Base-by-base conservation (phyloP, 2,888 invertebrate species). In the Minunthozetes semirufus region DNA sequence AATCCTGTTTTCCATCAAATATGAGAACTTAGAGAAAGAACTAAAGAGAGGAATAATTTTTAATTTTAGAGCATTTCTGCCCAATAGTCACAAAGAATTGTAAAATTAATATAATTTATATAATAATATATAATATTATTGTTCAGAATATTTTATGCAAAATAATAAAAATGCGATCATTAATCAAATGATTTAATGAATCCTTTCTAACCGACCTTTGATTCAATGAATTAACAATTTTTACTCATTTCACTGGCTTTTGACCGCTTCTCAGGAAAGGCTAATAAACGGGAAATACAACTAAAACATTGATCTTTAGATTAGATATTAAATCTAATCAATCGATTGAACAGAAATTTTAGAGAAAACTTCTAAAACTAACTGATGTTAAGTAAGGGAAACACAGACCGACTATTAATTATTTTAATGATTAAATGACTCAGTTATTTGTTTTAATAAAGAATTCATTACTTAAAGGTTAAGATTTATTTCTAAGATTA, bases 171-270 rank as follows among this genome's bases (percentile, higher is more conserved):
- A 50, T 19, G 17, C 50, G 6, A 50, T 50, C 50, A 56, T 56
- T 56, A 56, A 56, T 56, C 56, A 56, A 56, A 56, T 42, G 8
- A 56, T 56, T 56, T 56, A 22, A 56, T 56, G 22, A 56, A 56
- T 13, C 13, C 25, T 56, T 33, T 56, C 6, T 56, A n/a, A 56
- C 13, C 3, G 25, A 25, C 25, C 25, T 56, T 56, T 56, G 22
- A 25, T 56, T 19, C 11, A 22, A 19, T 56, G 22, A 56, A 56
- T 25, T 56, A 56, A 56, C 56, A 56, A 25, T 56, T 56, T 50
- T 50, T 25, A 56, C 17, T 22, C 56, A 56, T 11, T 56, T 56
- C 56, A 56, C 22, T 13, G 56, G 1, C 8, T 53, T 25, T 25
- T 19, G 56, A 56, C 25, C 25, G 13, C 42, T 42, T 42, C 42